phyloP scores from a whole-genome alignment of 2,113 vertebrate species.

The Nothoprocta perdicaria region DNA sequence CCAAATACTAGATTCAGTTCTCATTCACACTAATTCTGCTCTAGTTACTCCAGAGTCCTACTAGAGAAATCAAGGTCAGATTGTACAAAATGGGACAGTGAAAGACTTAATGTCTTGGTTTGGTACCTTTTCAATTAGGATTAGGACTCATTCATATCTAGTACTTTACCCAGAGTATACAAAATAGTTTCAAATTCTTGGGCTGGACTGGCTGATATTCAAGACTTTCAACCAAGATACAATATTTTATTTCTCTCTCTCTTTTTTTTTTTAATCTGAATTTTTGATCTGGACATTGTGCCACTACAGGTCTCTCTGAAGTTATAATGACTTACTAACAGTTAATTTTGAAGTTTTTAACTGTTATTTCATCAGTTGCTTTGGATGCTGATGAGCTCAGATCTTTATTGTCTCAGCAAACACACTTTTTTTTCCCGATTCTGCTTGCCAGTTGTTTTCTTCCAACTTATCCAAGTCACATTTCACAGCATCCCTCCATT shows the following conservation, averaged over 20 bases:
- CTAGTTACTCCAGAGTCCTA: background rate
- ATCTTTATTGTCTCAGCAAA: background rate
- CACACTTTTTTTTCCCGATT: background rate
- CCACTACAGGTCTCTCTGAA: background rate
- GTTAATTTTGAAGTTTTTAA: background rate
- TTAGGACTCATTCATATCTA: background rate
- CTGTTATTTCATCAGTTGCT: constrained; percentile 1
- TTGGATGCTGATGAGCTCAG: background rate
- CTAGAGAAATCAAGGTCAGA: background rate
- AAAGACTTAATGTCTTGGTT: background rate
- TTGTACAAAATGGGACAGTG: background rate
- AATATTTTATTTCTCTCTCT: background rate
- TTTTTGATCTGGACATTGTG: background rate
- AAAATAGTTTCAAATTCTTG: background rate
- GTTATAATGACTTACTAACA: background rate
- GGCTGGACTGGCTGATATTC: background rate
- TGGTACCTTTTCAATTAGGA: background rate
- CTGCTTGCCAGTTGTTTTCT: background rate
- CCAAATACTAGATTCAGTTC: background rate
- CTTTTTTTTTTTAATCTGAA: background rate
- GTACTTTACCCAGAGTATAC: background rate
- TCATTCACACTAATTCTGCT: background rate
- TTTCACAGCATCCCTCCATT: background rate
- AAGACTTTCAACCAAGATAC: background rate
- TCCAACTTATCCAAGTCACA: background rate